A percentile compares a stretch with the other conserved stretches of the same genome.
Conservation (phyloP, 1,140 invertebrate genomes). For the Fopius arisanus region DNA sequence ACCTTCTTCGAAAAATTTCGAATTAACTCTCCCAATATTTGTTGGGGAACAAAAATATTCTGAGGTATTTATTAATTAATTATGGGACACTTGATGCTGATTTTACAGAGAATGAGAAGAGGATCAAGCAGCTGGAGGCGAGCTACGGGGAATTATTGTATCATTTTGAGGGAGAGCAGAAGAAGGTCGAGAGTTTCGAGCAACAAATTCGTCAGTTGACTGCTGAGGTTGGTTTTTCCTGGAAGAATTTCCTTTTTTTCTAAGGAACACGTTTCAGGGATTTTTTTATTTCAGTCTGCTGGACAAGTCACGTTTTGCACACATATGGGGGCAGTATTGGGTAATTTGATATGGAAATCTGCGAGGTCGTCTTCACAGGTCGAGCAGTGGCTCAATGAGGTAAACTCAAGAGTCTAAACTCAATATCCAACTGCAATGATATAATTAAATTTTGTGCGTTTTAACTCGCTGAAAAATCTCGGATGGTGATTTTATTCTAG, state of each 20-base stretch:
- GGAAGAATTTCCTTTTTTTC: not conserved
- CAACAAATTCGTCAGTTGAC: not conserved
- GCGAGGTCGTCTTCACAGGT: constrained; percentile 50
- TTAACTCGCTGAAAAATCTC: too few relatives aligned
- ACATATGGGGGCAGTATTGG: constrained; percentile 54
- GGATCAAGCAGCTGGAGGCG: not conserved
- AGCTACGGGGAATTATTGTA: not conserved
- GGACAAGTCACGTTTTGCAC: constrained; percentile 57
- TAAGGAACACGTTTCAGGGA: not conserved
- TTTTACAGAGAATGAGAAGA: not conserved
- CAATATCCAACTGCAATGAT: too few relatives aligned
- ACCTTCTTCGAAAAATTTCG: not conserved
- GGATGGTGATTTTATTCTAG: constrained; percentile 34
- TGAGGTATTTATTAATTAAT: too few relatives aligned
- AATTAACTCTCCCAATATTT: too few relatives aligned
- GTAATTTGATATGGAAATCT: constrained; percentile 57
- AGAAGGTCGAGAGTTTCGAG: not conserved
- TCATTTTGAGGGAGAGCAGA: not conserved
- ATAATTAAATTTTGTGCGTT: too few relatives aligned
- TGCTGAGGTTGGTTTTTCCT: not conserved
- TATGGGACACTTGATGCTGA: not conserved
- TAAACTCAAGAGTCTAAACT: too few relatives aligned
- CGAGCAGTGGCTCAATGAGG: constrained; percentile 50
- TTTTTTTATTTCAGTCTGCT: constrained; percentile 34
- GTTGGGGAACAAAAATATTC: too few relatives aligned